A percentile compares a stretch with the other conserved stretches of the same genome.
These are phyloP conservation scores for Pao palembangensis DNA, from an alignment of 2,113 vertebrate genomes.

Conservation along the genomic window DNA sequence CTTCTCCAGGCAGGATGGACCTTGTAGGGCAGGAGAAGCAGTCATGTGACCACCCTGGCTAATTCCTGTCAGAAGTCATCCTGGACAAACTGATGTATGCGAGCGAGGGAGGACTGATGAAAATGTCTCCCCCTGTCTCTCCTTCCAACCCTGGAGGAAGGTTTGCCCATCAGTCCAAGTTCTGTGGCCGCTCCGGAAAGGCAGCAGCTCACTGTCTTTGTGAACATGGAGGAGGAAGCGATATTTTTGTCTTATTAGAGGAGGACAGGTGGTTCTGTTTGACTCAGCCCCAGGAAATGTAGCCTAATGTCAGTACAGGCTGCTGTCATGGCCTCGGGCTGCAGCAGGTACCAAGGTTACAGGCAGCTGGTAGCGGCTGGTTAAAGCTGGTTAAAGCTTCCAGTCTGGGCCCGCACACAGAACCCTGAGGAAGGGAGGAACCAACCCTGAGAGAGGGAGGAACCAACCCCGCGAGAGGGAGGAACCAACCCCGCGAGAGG, in stretches of 20 bases:
- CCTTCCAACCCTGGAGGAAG: conserved; percentile 33
- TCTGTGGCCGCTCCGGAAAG: conserved; percentile 27
- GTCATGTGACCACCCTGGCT: too few species aligned
- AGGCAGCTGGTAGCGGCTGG: conserved; percentile 59
- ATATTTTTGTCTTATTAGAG: conserved; percentile 58
- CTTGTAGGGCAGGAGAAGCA: too few species aligned
- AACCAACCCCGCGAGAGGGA: too few species aligned
- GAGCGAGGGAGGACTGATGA: not conserved
- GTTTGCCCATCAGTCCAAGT: conserved; percentile 45
- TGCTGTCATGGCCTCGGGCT: conserved; percentile 65
- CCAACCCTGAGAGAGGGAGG: too few species aligned
- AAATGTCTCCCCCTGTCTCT: not conserved
- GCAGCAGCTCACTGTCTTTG: conserved; percentile 51
- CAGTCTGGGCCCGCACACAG: conserved; percentile 33
- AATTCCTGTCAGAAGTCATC: too few species aligned
- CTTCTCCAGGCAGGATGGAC: too few species aligned
- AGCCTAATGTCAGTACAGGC: conserved; percentile 63
- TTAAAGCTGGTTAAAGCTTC: conserved; percentile 55
- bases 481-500: too few species aligned
- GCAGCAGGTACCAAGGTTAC: conserved; percentile 57
- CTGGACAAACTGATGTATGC: too few species aligned
- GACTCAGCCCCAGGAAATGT: conserved; percentile 62
- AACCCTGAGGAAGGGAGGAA: not conserved
- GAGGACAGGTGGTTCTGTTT: conserved; percentile 66
- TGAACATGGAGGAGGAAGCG: conserved; percentile 49